A percentile compares a stretch with the other conserved stretches of the same genome.
Conservation (phyloP, 2,797 vertebrate genomes). For the Coranthus polyacanthus region DNA sequence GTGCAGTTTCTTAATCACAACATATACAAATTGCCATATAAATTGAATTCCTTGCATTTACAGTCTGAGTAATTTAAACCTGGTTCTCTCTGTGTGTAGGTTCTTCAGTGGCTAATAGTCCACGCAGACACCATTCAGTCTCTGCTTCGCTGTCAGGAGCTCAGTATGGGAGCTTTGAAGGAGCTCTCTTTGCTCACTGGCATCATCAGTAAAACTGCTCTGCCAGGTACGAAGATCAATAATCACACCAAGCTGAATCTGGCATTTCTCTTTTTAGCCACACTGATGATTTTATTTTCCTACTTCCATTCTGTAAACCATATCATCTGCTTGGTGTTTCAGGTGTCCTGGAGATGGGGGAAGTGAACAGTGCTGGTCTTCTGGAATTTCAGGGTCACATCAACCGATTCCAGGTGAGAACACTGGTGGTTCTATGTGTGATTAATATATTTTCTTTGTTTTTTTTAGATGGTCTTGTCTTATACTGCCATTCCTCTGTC, state of each 20-base stretch:
- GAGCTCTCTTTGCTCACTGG: conserved; percentile 94
- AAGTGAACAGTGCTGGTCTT: conserved; percentile 88
- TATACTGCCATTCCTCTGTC: background rate
- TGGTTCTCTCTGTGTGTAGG: conserved; percentile 74
- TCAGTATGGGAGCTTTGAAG: conserved; percentile 91
- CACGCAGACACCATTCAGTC: conserved; percentile 96
- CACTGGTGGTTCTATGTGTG: background rate
- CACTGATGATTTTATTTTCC: background rate
- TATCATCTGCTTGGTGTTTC: conserved; percentile 32
- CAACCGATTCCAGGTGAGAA: conserved; percentile 92
- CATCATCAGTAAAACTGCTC: conserved; percentile 97
- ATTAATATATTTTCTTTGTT: background rate
- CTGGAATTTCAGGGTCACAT: conserved; percentile 96
- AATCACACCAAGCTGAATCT: background rate
- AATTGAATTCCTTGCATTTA: no score
- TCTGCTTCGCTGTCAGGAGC: conserved; percentile 92
- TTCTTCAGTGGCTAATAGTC: conserved; percentile 96
- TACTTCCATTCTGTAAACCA: background rate
- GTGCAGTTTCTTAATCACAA: no score
- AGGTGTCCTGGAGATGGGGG: conserved; percentile 91
- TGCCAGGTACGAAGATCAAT: conserved; percentile 87
- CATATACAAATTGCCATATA: no score
- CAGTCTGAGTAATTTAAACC: no score
- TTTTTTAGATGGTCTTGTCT: background rate
- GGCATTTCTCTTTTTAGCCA: background rate